These are phyloP conservation scores for Arizona elegans DNA, from an alignment of 2,113 vertebrate species.

Conservation along the genomic window DNA sequence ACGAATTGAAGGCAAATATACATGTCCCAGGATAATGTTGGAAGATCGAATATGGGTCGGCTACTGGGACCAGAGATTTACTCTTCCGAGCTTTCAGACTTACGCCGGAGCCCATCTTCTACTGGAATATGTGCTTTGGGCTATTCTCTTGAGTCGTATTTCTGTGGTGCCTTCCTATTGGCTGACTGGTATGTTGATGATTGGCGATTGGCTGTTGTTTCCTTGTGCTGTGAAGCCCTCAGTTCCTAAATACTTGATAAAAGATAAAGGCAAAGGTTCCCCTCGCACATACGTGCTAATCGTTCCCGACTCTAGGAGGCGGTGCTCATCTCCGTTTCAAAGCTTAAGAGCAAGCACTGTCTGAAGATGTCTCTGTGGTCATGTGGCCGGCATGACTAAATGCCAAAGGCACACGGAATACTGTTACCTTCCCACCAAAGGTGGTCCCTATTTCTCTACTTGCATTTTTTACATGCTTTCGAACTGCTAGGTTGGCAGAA, in stretches of 20 bases:
- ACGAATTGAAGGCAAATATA: neutral
- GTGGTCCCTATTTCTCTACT: no score
- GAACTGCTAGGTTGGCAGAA: no score
- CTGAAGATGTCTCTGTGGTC: no score
- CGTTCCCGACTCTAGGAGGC: no score
- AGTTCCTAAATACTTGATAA: neutral
- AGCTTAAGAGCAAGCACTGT: no score
- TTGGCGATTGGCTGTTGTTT: neutral
- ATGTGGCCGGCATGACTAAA: no score
- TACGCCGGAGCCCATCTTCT: neutral
- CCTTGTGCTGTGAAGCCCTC: neutral
- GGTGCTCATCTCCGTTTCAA: no score
- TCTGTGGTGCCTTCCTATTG: neutral
- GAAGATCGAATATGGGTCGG: neutral
- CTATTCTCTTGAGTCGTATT: neutral
- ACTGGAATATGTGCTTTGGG: neutral
- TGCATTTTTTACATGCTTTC: no score
- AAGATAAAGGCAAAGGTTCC: no score
- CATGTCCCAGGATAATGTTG: neutral
- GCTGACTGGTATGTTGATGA: neutral
- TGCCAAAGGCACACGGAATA: no score
- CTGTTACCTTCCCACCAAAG: no score
- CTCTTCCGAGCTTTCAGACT: neutral
- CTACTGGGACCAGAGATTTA: neutral
- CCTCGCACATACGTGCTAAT: no score